These are phyloP conservation scores for Chaetophractus vellerosus DNA, from an alignment of 2,797 vertebrate species.

Conservation along the genomic window DNA sequence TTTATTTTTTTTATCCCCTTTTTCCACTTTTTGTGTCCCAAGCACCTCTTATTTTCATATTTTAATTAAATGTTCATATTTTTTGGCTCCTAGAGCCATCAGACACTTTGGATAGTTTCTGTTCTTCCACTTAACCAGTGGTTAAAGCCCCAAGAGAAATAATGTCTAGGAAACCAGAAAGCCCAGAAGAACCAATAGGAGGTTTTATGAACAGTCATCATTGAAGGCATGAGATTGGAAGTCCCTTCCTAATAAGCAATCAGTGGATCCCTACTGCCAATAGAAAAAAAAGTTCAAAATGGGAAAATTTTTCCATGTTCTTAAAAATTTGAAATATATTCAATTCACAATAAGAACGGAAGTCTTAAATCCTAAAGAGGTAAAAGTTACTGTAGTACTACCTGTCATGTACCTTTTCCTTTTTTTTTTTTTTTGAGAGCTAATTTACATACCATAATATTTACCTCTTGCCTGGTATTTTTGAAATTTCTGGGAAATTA, in stretches of 20 bases:
- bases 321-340: constrained; percentile 7
- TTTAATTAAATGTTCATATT: neutral
- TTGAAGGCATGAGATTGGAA: neutral
- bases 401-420: neutral
- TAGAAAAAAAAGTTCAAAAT: neutral
- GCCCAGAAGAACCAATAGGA: neutral
- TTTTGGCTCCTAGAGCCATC: neutral
- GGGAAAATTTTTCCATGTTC: neutral
- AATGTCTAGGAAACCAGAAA: neutral
- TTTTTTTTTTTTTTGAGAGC: neutral
- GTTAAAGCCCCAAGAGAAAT: constrained; percentile 5
- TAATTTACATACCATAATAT: neutral
- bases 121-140: neutral
- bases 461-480: neutral
- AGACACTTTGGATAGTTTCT: neutral
- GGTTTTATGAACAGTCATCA: neutral
- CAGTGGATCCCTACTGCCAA: neutral
- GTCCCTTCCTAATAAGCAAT: neutral
- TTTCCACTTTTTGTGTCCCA: neutral
- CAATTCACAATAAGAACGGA: neutral
- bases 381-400: neutral
- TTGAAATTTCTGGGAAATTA: neutral
- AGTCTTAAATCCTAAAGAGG: neutral
- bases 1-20: neutral
- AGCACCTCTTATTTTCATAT: neutral